Evolutionary conservation across 2,797 vertebrate species (phyloP), one percentile per base, ranked within the genome.

Genomic region (Labroides dimidiatus): DNA sequence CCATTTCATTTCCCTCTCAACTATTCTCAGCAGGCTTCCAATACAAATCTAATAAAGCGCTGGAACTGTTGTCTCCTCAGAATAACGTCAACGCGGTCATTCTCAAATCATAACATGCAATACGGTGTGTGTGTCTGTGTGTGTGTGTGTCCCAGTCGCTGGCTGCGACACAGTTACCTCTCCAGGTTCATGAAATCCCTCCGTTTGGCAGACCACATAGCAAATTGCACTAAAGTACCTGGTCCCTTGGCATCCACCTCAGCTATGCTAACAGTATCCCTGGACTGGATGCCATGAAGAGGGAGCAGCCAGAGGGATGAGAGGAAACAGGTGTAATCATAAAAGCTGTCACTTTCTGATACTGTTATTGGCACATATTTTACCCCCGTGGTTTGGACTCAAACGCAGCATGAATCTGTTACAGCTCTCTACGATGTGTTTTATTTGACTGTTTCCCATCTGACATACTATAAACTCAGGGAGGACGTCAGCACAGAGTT

Each of bases 41-140:
- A 65, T 84, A 87, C 74, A 67, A 78, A 89, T 86, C 73, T 87
- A 86, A 85, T 89, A 84, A 79, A 84, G 81, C 54, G 50, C 39
- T 41, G 54, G 37, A 80, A 70, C 42, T 48, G 36, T 69, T 61
- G 44, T 43, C 72, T 52, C 77, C 51, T 37, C 42, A 50, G 65
- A 77, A 71, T 54, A n/a, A 43, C 69, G 72, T 83, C 78, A 37
- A 62, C 75, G 50, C 56, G 54, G 61, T 52, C 57, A 57, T 57
- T 80, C 70, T 80, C 63, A 41, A 37, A n/a, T 74, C 64, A 65
- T 57, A 60, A 72, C 66, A 70, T 76, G 57, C 69, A 61, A 45
- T 63, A 58, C 60, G 37, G 66, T 56, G 67, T 50, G 37, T 85
- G 72, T 58, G n/a, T n/a, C n/a, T n/a, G n/a, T n/a, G n/a, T n/a